Conservation (phyloP, 2,797 vertebrate species). For the Leptatherina wallacei region DNA sequence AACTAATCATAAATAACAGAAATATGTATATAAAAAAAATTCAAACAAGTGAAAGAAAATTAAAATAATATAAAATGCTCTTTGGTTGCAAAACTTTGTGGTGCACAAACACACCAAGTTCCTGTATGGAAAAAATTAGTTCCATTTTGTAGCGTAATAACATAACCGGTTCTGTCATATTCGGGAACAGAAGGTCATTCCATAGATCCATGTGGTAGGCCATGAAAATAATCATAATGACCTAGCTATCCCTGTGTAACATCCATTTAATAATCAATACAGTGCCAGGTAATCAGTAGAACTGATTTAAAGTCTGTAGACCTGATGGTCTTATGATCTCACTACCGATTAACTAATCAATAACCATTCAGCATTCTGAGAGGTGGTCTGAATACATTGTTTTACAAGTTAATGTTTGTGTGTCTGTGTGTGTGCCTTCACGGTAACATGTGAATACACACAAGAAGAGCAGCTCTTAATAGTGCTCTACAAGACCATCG, state of each 20-base stretch:
- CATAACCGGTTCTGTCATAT: constrained; percentile 22
- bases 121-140: background rate
- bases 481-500: background rate
- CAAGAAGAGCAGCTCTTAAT: background rate
- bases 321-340: constrained; percentile 53
- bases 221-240: constrained; percentile 40
- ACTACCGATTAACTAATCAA: constrained; percentile 57
- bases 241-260: constrained; percentile 24
- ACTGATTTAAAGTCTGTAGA: constrained; percentile 43
- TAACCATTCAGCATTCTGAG: constrained; percentile 44
- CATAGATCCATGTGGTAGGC: constrained; percentile 1
- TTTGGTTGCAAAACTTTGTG: too few relatives aligned
- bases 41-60: background rate
- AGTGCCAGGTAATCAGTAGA: constrained; percentile 43
- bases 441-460: background rate
- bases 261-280: constrained; percentile 59
- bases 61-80: constrained; percentile 5
- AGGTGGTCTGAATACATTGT: constrained; percentile 14
- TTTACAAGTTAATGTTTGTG: constrained; percentile 17
- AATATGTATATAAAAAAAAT: too few relatives aligned
- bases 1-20: background rate
- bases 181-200: constrained; percentile 1
- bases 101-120: constrained; percentile 15
- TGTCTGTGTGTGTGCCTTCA: background rate
- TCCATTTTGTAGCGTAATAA: background rate